Evolutionary conservation across 2,797 vertebrate species (phyloP), one percentile per base, ranked within the genome.

Genomic region (Acipenser transmontanus): DNA sequence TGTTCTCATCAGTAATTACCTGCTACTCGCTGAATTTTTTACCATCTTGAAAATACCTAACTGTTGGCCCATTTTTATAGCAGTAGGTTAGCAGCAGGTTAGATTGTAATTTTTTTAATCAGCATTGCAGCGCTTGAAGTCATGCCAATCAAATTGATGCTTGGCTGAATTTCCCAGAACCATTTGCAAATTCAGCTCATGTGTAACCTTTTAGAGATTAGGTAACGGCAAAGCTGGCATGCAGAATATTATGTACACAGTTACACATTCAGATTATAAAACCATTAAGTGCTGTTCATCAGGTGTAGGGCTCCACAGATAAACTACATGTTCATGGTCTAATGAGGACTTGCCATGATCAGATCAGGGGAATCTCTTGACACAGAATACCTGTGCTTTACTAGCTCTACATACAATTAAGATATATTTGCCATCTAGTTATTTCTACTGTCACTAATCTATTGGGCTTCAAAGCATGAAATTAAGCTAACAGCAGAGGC

Each of bases 71-170:
- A 60, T 14, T 61, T 61, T 14, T 10, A 20, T 13, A 34, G 60
- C 47, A 61, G 17, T 9, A 7, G 8, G 7, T 61, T 61, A n/a
- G 17, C 17, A 34, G 10, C 17, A 34, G 17, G 8, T 34, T 61
- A 61, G 47, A 61, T 17, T 61, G 47, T 34, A 60, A 60, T 60
- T 60, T 60, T 60, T 60, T n/a, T 20, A 8, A 60, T 60, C 13
- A 8, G 17, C 12, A 20, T 47, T 8, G 60, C 3, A 1, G 60
- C 17, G 6, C 8, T 61, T 20, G 47, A 34, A 61, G 60, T 17
- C 60, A n/a, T 34, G 60, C 47, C 60, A 61, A 61, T 61, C 17
- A 34, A 20, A 61, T 10, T 2, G 17, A 12, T 8, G 9, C 47
- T 61, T 61, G 17, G 34, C 8, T 61, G 60, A 34, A 61, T 61